These are phyloP conservation scores for Rhinichthys klamathensis DNA, from an alignment of 2,113 vertebrate genomes.

Conservation along the genomic window DNA sequence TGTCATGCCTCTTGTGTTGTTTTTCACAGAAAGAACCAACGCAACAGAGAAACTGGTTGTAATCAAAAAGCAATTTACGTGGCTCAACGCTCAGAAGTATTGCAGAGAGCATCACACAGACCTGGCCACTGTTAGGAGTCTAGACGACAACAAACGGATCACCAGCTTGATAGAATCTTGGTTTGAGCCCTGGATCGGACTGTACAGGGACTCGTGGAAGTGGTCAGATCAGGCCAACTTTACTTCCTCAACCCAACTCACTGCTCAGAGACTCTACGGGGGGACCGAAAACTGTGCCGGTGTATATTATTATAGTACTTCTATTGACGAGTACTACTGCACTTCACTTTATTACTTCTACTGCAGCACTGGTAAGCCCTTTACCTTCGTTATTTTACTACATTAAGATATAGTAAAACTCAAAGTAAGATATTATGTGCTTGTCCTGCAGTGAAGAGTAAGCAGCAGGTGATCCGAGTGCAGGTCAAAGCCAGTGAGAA, in stretches of 20 bases:
- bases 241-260: background rate
- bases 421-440: background rate
- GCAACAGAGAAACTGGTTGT: background rate
- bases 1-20: background rate
- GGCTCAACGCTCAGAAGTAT: background rate
- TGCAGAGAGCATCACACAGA: constrained; percentile 13
- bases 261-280: accelerated
- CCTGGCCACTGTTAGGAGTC: background rate
- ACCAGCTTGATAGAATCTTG: accelerated
- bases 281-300: background rate
- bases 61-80: background rate
- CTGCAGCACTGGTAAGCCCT: background rate
- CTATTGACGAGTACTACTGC: accelerated
- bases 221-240: background rate
- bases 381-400: background rate
- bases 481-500: background rate
- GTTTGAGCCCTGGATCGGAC: background rate
- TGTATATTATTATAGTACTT: accelerated
- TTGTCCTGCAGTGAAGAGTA: background rate
- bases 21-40: background rate
- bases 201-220: background rate
- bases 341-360: background rate
- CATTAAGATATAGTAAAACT: background rate
- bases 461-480: constrained; percentile 3
- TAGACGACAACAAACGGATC: no score